Conservation (phyloP, 2,888 invertebrate genomes). For the Dexiosoma caninum region DNA sequence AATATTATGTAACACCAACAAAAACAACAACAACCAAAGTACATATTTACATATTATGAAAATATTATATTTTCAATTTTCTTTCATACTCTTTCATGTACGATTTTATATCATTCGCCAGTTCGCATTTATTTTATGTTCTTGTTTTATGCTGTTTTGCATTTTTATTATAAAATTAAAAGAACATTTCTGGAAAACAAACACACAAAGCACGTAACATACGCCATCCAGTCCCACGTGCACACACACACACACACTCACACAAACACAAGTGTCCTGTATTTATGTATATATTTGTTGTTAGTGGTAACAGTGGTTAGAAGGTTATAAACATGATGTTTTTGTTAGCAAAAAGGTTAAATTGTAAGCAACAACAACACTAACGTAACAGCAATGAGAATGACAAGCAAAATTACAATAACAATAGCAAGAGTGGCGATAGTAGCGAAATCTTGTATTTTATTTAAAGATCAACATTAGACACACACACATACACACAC, state of each 20-base stretch:
- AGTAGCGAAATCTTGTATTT: constrained; percentile 23
- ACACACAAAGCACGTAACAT: not conserved
- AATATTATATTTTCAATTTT: constrained; percentile 35
- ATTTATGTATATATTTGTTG: constrained; percentile 33
- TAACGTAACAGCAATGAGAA: not conserved
- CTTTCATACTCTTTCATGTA: constrained; percentile 18
- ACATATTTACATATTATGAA: constrained; percentile 33
- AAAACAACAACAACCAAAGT: not conserved
- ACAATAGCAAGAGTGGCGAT: constrained; percentile 12
- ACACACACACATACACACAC: not conserved
- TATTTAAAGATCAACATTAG: constrained; percentile 11
- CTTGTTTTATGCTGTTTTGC: constrained; percentile 60
- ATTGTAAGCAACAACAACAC: constrained; percentile 34
- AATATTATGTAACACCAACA: not conserved
- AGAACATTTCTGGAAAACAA: constrained; percentile 41
- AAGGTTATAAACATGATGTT: constrained; percentile 58
- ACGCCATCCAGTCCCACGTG: no score
- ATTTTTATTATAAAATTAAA: constrained; percentile 62
- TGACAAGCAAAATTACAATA: not conserved
- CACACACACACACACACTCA: not conserved
- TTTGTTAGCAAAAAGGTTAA: constrained; percentile 58
- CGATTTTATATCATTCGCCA: constrained; percentile 52
- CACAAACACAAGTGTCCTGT: not conserved
- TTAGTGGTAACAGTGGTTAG: constrained; percentile 55
- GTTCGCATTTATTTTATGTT: constrained; percentile 57